These are phyloP conservation scores for Apoda limacodes DNA, from an alignment of 2,888 invertebrate species.

Conservation along the genomic window DNA sequence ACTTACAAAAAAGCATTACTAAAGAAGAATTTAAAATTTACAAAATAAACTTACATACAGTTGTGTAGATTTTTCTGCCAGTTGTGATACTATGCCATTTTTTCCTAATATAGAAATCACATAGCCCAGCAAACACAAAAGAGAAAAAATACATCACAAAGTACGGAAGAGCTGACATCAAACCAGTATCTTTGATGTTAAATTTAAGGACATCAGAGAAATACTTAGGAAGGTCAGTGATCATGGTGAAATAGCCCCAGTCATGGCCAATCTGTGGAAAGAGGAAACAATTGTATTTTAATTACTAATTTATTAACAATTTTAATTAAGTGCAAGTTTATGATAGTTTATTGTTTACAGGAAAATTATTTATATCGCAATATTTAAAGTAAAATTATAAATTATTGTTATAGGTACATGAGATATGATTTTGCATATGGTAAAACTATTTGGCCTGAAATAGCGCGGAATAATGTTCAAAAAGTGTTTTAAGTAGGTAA, in stretches of 20 bases:
- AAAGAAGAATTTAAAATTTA: not conserved
- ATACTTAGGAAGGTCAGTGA: conserved; percentile 76
- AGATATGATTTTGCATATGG: too few relatives aligned
- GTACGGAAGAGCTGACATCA: conserved; percentile 74
- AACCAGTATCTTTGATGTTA: conserved; percentile 72
- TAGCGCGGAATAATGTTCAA: too few relatives aligned
- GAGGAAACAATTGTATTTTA: too few relatives aligned
- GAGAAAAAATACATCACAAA: conserved; percentile 74
- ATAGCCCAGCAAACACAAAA: conserved; percentile 71
- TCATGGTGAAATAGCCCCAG: conserved; percentile 77
- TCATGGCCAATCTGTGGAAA: conserved; percentile 71
- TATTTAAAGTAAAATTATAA: too few relatives aligned
- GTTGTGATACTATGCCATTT: conserved; percentile 68
- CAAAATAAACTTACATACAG: conserved; percentile 61
- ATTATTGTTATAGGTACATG: too few relatives aligned
- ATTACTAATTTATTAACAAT: too few relatives aligned
- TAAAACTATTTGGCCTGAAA: too few relatives aligned
- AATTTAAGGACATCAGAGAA: conserved; percentile 74
- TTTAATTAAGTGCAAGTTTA: too few relatives aligned
- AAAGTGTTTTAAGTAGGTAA: too few relatives aligned
- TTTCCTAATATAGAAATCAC: conserved; percentile 73
- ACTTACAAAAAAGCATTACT: not conserved
- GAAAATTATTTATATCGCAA: too few relatives aligned
- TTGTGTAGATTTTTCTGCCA: conserved; percentile 75
- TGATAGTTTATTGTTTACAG: too few relatives aligned